A percentile compares a stretch with the other conserved stretches of the same genome.
Evolutionary conservation across 2,888 invertebrate genomes (phyloP).

Genomic region (Plebejus argus): DNA sequence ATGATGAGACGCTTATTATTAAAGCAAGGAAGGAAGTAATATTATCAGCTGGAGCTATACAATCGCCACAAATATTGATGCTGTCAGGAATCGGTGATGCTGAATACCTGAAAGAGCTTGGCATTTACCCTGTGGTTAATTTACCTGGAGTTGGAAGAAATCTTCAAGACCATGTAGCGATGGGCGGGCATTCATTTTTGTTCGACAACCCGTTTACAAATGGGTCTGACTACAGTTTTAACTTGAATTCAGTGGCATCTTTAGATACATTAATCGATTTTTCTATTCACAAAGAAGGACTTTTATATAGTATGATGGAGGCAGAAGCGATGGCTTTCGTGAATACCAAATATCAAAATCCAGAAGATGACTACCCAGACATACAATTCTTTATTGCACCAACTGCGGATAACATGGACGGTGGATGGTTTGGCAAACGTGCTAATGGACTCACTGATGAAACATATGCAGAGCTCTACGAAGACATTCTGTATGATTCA

Average conservation of each 20-base stretch:
- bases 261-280: constrained; percentile 83
- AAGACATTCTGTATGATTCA: constrained; percentile 85
- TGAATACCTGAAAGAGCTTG: constrained; percentile 81
- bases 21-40: constrained; percentile 89
- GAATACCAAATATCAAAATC: constrained; percentile 86
- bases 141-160: constrained; percentile 89
- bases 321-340: constrained; percentile 90
- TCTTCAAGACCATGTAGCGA: constrained; percentile 91
- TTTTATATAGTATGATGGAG: constrained; percentile 87
- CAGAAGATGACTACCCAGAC: constrained; percentile 87
- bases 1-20: constrained; percentile 76
- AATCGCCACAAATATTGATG: constrained; percentile 93
- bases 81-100: constrained; percentile 90
- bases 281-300: constrained; percentile 80
- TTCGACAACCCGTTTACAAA: constrained; percentile 83
- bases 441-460: constrained; percentile 85
- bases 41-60: constrained; percentile 91
- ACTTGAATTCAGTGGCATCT: constrained; percentile 84
- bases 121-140: constrained; percentile 82
- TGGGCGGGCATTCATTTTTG: constrained; percentile 88
- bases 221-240: constrained; percentile 83
- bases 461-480: constrained; percentile 85
- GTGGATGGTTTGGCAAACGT: constrained; percentile 86
- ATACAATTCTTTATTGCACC: constrained; percentile 88
- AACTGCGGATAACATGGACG: constrained; percentile 88